phyloP scores from a whole-genome alignment of 1,140 invertebrate species.

The Drosophila sp. region DNA sequence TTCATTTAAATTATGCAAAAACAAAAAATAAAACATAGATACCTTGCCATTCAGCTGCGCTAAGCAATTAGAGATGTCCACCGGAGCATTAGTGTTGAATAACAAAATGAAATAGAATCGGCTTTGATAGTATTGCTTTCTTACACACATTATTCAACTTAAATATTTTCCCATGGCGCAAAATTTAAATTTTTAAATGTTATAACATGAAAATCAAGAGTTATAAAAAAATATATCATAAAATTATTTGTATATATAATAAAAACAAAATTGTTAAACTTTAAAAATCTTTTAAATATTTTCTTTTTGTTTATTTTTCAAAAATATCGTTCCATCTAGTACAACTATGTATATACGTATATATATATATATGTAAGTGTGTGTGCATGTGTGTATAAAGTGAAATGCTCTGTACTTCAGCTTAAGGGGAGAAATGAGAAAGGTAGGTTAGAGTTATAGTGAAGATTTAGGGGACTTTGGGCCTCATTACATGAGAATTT shows the following conservation, averaged over 20 bases:
- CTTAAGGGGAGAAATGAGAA: constrained; percentile 34
- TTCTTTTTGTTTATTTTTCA: constrained; percentile 75
- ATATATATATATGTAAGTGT: constrained; percentile 44
- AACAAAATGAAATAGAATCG: neutral
- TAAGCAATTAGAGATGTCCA: neutral
- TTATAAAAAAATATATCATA: too few species aligned
- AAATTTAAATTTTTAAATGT: neutral
- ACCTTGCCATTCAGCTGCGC: neutral
- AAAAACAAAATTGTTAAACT: constrained; percentile 48
- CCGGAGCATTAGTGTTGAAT: neutral
- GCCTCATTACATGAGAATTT: constrained; percentile 66
- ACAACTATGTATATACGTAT: constrained; percentile 43
- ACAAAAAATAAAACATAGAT: neutral
- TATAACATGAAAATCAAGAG: too few species aligned
- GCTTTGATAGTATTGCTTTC: neutral
- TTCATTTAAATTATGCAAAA: constrained; percentile 46
- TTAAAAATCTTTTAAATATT: constrained; percentile 59
- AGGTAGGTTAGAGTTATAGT: constrained; percentile 26
- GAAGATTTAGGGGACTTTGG: constrained; percentile 16
- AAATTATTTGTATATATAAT: constrained; percentile 5
- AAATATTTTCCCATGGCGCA: neutral
- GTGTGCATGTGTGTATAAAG: constrained; percentile 60
- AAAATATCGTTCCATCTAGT: constrained; percentile 76
- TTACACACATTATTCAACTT: neutral
- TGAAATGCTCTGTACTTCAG: constrained; percentile 67